A percentile compares a stretch with the other conserved stretches of the same genome.
Conservation (phyloP, 2,888 invertebrate species). For the Torymus aiolomorphi region DNA sequence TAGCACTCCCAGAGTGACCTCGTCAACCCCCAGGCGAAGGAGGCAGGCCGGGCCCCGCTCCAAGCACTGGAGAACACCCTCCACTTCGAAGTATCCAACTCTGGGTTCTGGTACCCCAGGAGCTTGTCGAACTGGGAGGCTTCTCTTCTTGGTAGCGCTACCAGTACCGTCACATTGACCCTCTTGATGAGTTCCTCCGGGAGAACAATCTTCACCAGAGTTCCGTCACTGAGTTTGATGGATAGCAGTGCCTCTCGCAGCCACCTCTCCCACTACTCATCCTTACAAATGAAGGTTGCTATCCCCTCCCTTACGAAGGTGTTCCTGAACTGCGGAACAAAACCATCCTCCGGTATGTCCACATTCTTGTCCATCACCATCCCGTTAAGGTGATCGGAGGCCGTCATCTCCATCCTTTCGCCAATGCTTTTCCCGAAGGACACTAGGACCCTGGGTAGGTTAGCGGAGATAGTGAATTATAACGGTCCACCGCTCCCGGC, state of each 20-base stretch:
- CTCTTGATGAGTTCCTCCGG: neutral
- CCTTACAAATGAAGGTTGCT: constrained; percentile 18
- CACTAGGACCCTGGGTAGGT: constrained; percentile 15
- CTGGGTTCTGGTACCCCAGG: neutral
- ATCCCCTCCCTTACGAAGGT: neutral
- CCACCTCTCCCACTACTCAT: constrained; percentile 12
- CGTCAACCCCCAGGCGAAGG: no score
- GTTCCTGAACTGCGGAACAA: neutral
- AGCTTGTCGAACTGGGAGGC: neutral
- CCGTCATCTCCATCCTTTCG: constrained; percentile 9
- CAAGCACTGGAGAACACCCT: neutral
- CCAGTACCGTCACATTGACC: constrained; percentile 1
- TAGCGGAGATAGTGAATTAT: neutral
- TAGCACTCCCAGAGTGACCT: neutral
- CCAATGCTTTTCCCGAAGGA: constrained; percentile 22
- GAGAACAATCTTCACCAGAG: neutral
- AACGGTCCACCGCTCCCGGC: neutral
- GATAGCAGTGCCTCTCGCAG: constrained; percentile 1
- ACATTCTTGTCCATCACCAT: constrained; percentile 8
- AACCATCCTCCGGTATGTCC: neutral
- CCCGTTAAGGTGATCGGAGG: constrained; percentile 6
- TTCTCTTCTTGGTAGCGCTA: neutral
- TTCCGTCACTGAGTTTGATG: neutral
- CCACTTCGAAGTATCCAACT: neutral
- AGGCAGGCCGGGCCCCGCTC: no score